Percentiles rank a stretch among this genome's conserved stretches.
Evolutionary conservation across 2,888 invertebrate genomes (phyloP).

Genomic region (Cerastis leucographa): DNA sequence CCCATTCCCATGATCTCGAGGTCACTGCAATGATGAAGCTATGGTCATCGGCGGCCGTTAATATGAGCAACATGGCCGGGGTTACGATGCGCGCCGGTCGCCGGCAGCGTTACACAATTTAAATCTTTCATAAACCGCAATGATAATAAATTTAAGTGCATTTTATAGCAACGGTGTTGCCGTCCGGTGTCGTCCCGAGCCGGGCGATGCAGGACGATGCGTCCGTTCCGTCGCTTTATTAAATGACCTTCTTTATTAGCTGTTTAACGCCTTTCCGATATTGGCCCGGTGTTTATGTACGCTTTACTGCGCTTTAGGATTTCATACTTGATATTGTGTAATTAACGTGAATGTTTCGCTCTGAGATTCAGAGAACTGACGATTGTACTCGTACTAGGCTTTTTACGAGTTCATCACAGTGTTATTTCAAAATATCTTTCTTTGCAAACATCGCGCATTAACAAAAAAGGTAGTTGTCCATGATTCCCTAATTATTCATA

Average conservation of each 20-base stretch:
- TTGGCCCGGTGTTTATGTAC: slow-evolving; percentile 65
- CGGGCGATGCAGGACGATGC: slow-evolving; percentile 55
- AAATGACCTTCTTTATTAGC: slow-evolving; percentile 68
- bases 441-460: neutral
- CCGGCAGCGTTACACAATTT: slow-evolving; percentile 34
- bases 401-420: neutral
- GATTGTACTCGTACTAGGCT: neutral
- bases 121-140: slow-evolving; percentile 65
- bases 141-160: slow-evolving; percentile 70
- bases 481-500: neutral
- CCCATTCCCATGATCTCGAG: slow-evolving; percentile 38
- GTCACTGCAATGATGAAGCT: slow-evolving; percentile 44
- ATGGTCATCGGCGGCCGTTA: slow-evolving; percentile 37
- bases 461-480: neutral
- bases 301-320: slow-evolving; percentile 62
- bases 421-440: neutral
- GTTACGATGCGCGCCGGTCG: slow-evolving; percentile 27
- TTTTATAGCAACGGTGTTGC: slow-evolving; percentile 58
- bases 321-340: slow-evolving; percentile 60
- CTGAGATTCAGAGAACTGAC: slow-evolving; percentile 27
- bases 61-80: slow-evolving; percentile 20
- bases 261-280: slow-evolving; percentile 68
- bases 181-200: slow-evolving; percentile 59
- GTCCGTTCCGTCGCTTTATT: slow-evolving; percentile 63
- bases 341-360: slow-evolving; percentile 57